These are phyloP conservation scores for Microtus ochrogaster DNA, from an alignment of 2,113 vertebrate species.

Conservation along the genomic window DNA sequence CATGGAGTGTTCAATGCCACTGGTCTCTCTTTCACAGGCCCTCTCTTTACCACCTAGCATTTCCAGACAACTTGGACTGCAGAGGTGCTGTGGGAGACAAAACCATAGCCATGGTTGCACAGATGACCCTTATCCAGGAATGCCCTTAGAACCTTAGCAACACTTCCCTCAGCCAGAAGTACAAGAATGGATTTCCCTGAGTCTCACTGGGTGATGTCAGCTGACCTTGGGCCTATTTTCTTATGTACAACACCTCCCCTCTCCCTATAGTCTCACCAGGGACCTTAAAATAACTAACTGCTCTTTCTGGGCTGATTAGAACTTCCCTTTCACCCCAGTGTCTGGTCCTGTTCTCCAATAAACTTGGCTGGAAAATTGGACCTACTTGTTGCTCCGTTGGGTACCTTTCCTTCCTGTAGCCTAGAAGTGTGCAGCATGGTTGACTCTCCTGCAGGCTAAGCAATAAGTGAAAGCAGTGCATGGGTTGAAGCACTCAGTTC, in stretches of 20 bases:
- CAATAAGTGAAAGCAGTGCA: not conserved
- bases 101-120: too few species aligned
- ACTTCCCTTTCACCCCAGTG: too few species aligned
- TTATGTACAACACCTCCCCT: not conserved
- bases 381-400: not conserved
- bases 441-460: not conserved
- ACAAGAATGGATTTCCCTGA: not conserved
- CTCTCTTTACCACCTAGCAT: not conserved
- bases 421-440: not conserved
- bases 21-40: not conserved
- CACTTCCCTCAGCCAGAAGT: not conserved
- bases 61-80: not conserved
- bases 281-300: not conserved
- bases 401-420: not conserved
- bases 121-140: not conserved
- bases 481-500: not conserved
- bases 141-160: not conserved
- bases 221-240: not conserved
- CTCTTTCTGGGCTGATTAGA: not conserved
- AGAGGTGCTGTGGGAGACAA: not conserved
- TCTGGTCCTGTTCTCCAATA: not conserved
- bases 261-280: too few species aligned
- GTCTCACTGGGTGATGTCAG: not conserved
- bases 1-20: not conserved
- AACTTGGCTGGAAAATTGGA: not conserved